These are phyloP conservation scores for Lasaia peninsularis DNA, from an alignment of 1,140 invertebrate genomes.

Conservation along the genomic window DNA sequence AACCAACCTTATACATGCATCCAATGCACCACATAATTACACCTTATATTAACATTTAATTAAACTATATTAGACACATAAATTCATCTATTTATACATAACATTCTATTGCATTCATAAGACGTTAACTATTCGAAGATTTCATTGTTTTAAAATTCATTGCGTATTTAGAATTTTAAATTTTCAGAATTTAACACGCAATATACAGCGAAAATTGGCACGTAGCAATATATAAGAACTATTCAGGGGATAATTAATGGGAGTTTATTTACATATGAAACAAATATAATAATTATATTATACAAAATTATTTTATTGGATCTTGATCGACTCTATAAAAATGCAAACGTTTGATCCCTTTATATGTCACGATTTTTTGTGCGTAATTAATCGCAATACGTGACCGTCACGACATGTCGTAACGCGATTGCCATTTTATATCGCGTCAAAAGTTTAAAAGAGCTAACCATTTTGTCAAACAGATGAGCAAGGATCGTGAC, in stretches of 20 bases:
- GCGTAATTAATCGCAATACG: background rate
- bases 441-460: no score
- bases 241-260: background rate
- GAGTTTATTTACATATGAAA: slow-evolving; percentile 1
- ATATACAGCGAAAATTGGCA: slow-evolving; percentile 21
- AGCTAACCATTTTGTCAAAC: no score
- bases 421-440: background rate
- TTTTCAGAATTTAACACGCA: slow-evolving; percentile 14
- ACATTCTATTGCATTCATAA: slow-evolving; percentile 63
- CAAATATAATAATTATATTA: slow-evolving; percentile 2
- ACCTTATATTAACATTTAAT: slow-evolving; percentile 50
- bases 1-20: slow-evolving; percentile 34
- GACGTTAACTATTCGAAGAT: slow-evolving; percentile 39
- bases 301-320: background rate
- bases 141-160: slow-evolving; percentile 49
- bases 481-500: no score
- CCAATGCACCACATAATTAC: slow-evolving; percentile 51
- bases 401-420: background rate
- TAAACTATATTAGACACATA: slow-evolving; percentile 60
- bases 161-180: slow-evolving; percentile 25
- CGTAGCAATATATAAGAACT: slow-evolving; percentile 19
- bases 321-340: background rate
- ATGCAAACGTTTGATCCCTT: slow-evolving; percentile 7
- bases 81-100: slow-evolving; percentile 66
- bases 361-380: background rate